Percentiles rank a stretch among this genome's conserved stretches.
Evolutionary conservation across 2,113 vertebrate genomes (phyloP).

Genomic region (Poecile atricapillus): DNA sequence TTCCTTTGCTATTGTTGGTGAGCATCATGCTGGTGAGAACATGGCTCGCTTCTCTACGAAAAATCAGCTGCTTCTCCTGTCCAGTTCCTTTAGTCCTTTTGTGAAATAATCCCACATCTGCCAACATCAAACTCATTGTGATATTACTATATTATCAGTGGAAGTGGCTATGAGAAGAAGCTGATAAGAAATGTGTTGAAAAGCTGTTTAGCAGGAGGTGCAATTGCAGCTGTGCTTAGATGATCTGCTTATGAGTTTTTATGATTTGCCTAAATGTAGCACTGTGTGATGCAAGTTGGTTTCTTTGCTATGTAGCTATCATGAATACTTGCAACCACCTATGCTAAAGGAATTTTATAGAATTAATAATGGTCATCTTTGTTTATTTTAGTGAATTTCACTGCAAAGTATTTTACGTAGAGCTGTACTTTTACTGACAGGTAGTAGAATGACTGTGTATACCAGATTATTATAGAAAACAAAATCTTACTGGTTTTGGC

Average conservation of each 20-base stretch:
- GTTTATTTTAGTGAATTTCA: conserved; percentile 8
- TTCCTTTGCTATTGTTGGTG: conserved; percentile 65
- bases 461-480: neutral
- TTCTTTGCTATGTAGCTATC: conserved; percentile 11
- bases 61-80: conserved; percentile 32
- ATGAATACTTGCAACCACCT: conserved; percentile 62
- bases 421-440: neutral
- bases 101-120: neutral
- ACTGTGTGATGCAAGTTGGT: conserved; percentile 28
- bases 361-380: neutral
- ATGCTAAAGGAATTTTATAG: neutral
- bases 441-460: neutral
- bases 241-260: neutral
- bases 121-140: neutral
- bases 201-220: neutral
- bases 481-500: neutral
- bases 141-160: neutral
- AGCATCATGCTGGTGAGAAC: neutral
- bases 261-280: conserved; percentile 7
- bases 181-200: neutral
- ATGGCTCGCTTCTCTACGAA: conserved; percentile 28
- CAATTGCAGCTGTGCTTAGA: neutral
- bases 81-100: conserved; percentile 14
- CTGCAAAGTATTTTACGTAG: neutral
- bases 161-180: conserved; percentile 14